Percentiles rank a stretch among this genome's conserved stretches.
These are phyloP conservation scores for Halichondria panicea DNA, from an alignment of 37 sponge, comb jelly and placozoan genomes.

Conservation along the genomic window DNA sequence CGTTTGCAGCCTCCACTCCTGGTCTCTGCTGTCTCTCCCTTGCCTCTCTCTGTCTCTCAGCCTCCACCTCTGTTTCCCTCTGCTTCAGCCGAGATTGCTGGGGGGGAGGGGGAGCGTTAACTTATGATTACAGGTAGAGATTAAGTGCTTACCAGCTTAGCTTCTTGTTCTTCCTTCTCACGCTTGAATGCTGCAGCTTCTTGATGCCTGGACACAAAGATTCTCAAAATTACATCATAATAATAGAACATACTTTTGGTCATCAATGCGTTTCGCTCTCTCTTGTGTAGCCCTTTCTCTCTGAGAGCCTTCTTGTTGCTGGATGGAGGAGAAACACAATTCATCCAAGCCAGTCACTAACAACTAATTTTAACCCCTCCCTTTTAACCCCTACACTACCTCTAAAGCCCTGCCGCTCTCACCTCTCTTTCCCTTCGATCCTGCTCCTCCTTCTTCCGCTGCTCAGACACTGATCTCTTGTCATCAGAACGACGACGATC, in stretches of 20 bases:
- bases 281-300: constrained; percentile 52
- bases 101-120: neutral
- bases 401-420: no score
- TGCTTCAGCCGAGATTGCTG: constrained; percentile 60
- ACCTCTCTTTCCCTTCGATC: constrained; percentile 66
- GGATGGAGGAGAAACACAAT: neutral
- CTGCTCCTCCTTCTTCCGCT: constrained; percentile 33
- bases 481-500: constrained; percentile 32
- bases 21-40: constrained; percentile 12
- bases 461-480: constrained; percentile 28
- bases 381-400: neutral
- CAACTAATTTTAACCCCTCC: neutral
- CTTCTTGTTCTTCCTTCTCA: constrained; percentile 45
- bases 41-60: constrained; percentile 44
- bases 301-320: constrained; percentile 18
- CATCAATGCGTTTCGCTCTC: constrained; percentile 42
- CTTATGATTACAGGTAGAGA: no score
- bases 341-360: neutral
- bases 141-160: constrained; percentile 39
- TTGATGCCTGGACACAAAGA: constrained; percentile 23
- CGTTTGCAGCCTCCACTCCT: constrained; percentile 47
- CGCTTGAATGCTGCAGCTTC: constrained; percentile 22
- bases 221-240: neutral
- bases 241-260: constrained; percentile 60
- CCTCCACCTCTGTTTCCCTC: constrained; percentile 55